Base-by-base conservation (phyloP, 1,140 invertebrate species). In the Cydia pomonella region DNA sequence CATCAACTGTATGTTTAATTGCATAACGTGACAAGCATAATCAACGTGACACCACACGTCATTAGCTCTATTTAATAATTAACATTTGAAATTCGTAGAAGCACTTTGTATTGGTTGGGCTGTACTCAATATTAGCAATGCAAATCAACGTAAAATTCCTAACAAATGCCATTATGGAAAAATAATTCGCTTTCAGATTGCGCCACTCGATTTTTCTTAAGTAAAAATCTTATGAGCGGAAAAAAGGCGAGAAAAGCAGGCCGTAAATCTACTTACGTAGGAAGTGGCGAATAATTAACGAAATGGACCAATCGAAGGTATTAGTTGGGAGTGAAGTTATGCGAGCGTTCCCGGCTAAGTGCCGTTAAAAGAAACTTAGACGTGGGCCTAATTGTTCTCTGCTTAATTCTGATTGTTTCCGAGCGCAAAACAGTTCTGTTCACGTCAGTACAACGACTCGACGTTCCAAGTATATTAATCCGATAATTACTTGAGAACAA, bases 261-360 rank as follows among this genome's bases (percentile, higher is more conserved):
- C 84, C 88, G 87, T 92, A 92, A 92, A 92, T 92, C 91, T 88
- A 91, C 90, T 92, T 92, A 92, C 88, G 86, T 91, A 90, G 85
- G 89, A 91, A 92, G 91, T 92, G 89, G 87, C 88, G 91, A 92
- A 92, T 92, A 92, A 92, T 92, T 92, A 92, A 92, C 87, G 88
- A 89, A 92, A 92, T 92, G 91, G 90, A 89, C 89, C 89, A 87
- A 92, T 92, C 90, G 88, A 84, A 87, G 86, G 89, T 89, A 91
- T 92, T 92, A 91, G 88, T 91, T 91, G 82, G 80, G 81, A 86
- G 82, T 82, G 86, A 88, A 92, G 87, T 92, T 92, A 92, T 90
- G 89, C 90, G 85, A 86, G 82, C 79, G 84, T 82, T 77, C 79
- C 76, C 82, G 80, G 80, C 85, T 88, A 92, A 92, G 89, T 88